Conservation (phyloP, 2,797 vertebrate species). For the Ctenopoma multispine region DNA sequence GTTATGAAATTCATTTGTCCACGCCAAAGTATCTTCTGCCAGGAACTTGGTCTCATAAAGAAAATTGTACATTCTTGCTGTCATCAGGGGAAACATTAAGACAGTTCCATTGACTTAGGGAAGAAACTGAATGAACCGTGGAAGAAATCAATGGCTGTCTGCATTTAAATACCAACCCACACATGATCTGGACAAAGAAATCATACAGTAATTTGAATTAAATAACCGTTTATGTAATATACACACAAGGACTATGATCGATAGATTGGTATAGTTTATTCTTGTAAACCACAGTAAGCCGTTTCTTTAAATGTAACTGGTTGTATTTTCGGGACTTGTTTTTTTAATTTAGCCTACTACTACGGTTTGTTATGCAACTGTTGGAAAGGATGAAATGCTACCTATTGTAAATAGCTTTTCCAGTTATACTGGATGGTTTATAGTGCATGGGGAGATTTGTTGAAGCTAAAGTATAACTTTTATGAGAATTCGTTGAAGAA, state of each 20-base stretch:
- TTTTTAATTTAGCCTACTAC: slow-evolving; percentile 4
- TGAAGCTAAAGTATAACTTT: slow-evolving; percentile 40
- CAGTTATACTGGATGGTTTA: slow-evolving; percentile 41
- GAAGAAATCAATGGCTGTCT: slow-evolving; percentile 36
- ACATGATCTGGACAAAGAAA: slow-evolving; percentile 29
- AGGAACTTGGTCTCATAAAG: slow-evolving; percentile 61
- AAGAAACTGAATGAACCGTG: slow-evolving; percentile 33
- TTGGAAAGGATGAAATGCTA: slow-evolving; percentile 29
- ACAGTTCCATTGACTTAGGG: slow-evolving; percentile 50
- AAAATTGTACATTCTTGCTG: slow-evolving; percentile 62
- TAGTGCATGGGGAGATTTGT: slow-evolving; percentile 40
- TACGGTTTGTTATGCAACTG: neutral
- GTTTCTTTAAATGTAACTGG: slow-evolving; percentile 14
- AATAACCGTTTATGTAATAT: slow-evolving; percentile 22
- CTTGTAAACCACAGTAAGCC: slow-evolving; percentile 19
- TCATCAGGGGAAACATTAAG: slow-evolving; percentile 62
- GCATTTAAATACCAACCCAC: slow-evolving; percentile 39
- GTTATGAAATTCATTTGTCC: slow-evolving; percentile 62
- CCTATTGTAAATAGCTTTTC: slow-evolving; percentile 44
- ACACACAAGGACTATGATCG: slow-evolving; percentile 9
- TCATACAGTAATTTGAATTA: slow-evolving; percentile 25
- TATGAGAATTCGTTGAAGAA: slow-evolving; percentile 43
- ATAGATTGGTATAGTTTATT: slow-evolving; percentile 21
- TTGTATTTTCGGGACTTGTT: slow-evolving; percentile 32
- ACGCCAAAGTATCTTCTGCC: slow-evolving; percentile 50